Conservation (phyloP, 2,888 invertebrate species). For the Scaptomyza parva region DNA sequence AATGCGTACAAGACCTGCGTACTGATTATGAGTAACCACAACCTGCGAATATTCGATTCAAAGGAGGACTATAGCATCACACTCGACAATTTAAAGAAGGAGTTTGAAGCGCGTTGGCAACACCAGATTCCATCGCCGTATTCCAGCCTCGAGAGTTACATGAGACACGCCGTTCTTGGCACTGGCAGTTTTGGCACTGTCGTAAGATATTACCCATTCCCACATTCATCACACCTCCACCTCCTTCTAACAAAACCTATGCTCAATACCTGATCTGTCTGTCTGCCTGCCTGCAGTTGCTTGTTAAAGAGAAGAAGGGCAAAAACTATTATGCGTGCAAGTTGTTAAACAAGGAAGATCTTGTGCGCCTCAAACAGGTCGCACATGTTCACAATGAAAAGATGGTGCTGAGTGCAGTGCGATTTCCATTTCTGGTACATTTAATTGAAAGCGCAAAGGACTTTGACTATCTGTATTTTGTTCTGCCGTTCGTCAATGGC, state of each 20-base stretch:
- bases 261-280: too few species aligned
- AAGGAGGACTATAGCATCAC: conserved; percentile 61
- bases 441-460: conserved; percentile 95
- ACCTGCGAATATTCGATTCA: conserved; percentile 50
- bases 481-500: conserved; percentile 93
- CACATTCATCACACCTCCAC: rapidly evolving
- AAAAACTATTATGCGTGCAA: conserved; percentile 93
- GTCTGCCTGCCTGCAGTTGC: conserved; percentile 30
- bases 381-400: conserved; percentile 96
- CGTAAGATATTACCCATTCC: conserved; percentile 35
- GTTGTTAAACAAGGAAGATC: conserved; percentile 93
- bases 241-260: neutral
- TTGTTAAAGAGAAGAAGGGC: conserved; percentile 60
- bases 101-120: conserved; percentile 66
- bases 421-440: conserved; percentile 94
- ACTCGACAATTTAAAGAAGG: conserved; percentile 46
- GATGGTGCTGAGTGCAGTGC: conserved; percentile 92
- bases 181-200: conserved; percentile 73
- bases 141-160: conserved; percentile 58
- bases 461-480: conserved; percentile 92
- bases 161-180: conserved; percentile 59
- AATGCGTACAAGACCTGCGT: conserved; percentile 40
- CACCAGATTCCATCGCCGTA: conserved; percentile 54
- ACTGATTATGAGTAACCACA: conserved; percentile 60
- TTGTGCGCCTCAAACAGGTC: conserved; percentile 95